These are phyloP conservation scores for Sphaerophoria taeniata DNA, from an alignment of 2,888 invertebrate genomes.

Conservation along the genomic window DNA sequence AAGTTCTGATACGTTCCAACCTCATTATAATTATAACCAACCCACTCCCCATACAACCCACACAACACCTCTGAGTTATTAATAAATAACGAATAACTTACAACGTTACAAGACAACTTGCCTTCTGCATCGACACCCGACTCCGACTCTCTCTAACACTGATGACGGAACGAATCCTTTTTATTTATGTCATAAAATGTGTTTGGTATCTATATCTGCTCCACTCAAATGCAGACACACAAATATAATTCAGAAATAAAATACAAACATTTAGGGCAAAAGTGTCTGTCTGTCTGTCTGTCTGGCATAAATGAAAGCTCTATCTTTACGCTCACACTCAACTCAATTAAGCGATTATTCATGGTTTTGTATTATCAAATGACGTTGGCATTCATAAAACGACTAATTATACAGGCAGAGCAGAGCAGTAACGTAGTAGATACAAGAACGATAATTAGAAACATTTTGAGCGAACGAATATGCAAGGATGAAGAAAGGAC, in stretches of 20 bases:
- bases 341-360: constrained; percentile 56
- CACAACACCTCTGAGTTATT: constrained; percentile 17
- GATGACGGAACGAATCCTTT: too few species aligned
- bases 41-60: not conserved
- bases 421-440: not conserved
- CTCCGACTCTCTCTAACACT: not conserved
- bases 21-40: not conserved
- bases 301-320: not conserved
- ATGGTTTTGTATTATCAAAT: constrained; percentile 55
- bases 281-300: constrained; percentile 1
- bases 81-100: constrained; percentile 40
- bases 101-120: too few species aligned
- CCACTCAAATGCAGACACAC: constrained; percentile 7
- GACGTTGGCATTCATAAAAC: constrained; percentile 41
- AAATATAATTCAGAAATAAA: not conserved
- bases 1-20: not conserved
- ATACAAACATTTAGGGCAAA: constrained; percentile 5
- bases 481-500: not conserved
- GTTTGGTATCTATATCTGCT: not conserved
- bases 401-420: constrained; percentile 44
- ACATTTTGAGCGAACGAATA: not conserved
- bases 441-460: not conserved
- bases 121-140: not conserved
- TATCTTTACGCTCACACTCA: constrained; percentile 23
- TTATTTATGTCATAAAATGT: constrained; percentile 9